Base-by-base conservation (phyloP, 2,888 invertebrate genomes). In the Calliopum simillimum region DNA sequence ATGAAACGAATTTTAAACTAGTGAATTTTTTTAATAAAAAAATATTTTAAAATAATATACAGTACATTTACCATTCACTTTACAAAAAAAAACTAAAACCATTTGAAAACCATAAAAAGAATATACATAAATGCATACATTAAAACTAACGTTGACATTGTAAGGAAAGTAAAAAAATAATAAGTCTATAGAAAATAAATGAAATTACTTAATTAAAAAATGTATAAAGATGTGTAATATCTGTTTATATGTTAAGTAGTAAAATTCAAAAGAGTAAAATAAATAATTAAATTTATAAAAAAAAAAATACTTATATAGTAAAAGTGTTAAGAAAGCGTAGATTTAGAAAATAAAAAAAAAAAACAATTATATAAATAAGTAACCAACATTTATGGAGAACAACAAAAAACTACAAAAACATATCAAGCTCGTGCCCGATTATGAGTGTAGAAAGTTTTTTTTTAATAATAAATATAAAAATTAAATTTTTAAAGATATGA, bases 381-480 rank as follows among this genome's bases (percentile, higher is more conserved):
- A 71, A 71, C 5, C 64, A 67, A 73, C 66, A 71, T 69, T 68
- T 71, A 74, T 70, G 71, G 71, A 76, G 66, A 66, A 75, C 65
- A 63, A 74, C 70, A 62, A 72, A 71, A 77, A 78, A 78, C 78
- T 83, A 85, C 82, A 84, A 86, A 84, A 85, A 86, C 86, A 86
- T 86, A 86, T 86, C 86, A 86, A 85, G 80, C 81, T 85, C 82
- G 86, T 86, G 86, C 86, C 86, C 86, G 86, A 84, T 79, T 79
- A 76, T 58, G 73, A 78, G 77, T 69, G 71, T 53, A 76, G 75
- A 71, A 71, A 78, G 76, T 70, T 76, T 76, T 77, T 78, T 75
- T 77, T 77, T 76, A 73, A 75, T 65, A 55, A 62, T 68, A 69
- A 51, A 61, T 64, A 56, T 68, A 68, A 56, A 69, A 63, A 74